These are phyloP conservation scores for Episyrphus balteatus DNA, from an alignment of 1,140 invertebrate genomes.

Conservation along the genomic window DNA sequence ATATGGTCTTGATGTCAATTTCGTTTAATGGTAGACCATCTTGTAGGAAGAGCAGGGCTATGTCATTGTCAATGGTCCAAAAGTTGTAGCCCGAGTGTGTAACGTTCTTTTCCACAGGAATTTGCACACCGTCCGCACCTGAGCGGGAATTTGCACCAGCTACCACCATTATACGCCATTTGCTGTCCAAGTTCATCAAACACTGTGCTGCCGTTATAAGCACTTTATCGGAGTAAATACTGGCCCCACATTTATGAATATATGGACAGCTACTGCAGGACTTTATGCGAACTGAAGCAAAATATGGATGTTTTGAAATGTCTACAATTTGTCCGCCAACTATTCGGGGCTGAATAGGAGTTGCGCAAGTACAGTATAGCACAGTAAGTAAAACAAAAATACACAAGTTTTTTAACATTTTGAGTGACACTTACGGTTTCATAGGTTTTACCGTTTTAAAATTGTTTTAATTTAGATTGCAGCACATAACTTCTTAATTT, in stretches of 20 bases:
- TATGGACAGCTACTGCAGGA: slow-evolving; percentile 3
- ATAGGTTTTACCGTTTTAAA: no score
- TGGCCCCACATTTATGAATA: slow-evolving; percentile 25
- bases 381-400: no score
- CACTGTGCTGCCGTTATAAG: slow-evolving; percentile 26
- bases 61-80: slow-evolving; percentile 43
- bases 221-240: slow-evolving; percentile 15
- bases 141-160: slow-evolving; percentile 21
- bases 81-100: slow-evolving; percentile 38
- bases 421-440: no score
- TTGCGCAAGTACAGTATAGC: no score
- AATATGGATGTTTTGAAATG: slow-evolving; percentile 25
- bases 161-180: slow-evolving; percentile 16
- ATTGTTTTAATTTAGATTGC: no score
- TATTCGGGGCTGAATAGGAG: slow-evolving; percentile 27
- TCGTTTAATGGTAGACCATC: slow-evolving; percentile 15
- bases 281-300: slow-evolving; percentile 21
- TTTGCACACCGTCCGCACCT: slow-evolving; percentile 30
- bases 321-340: slow-evolving; percentile 21
- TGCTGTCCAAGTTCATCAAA: slow-evolving; percentile 7
- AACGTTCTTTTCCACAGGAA: slow-evolving; percentile 33
- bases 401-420: no score
- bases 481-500: no score
- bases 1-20: slow-evolving; percentile 12
- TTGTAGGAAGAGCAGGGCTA: slow-evolving; percentile 41